Evolutionary conservation across 2,888 invertebrate species (phyloP).

Genomic region (Magallana nippona): DNA sequence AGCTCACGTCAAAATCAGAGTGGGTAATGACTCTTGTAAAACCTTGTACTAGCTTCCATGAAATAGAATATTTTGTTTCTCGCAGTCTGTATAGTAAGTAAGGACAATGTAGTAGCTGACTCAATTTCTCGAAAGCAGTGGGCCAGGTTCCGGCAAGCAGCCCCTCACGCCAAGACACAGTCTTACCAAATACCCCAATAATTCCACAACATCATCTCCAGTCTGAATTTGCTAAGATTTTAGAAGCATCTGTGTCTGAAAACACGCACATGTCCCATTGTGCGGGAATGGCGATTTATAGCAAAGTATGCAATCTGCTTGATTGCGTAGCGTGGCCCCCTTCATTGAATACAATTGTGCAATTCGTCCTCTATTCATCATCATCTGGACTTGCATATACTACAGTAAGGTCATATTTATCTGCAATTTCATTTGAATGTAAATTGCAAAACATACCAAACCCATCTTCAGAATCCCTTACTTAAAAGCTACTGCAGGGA

Average conservation of each 20-base stretch:
- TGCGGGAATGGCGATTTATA: slow-evolving; percentile 4
- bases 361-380: neutral
- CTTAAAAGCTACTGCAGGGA: neutral
- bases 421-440: neutral
- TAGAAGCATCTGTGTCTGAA: slow-evolving; percentile 30
- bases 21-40: slow-evolving; percentile 30
- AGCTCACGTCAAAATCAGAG: slow-evolving; percentile 29
- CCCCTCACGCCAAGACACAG: slow-evolving; percentile 4
- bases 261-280: slow-evolving; percentile 18
- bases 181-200: neutral
- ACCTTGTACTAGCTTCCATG: slow-evolving; percentile 30
- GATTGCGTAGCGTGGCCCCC: neutral
- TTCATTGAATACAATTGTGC: neutral
- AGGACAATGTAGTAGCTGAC: slow-evolving; percentile 36
- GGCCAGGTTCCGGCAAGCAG: neutral
- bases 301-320: neutral
- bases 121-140: slow-evolving; percentile 26
- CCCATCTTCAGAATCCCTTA: neutral
- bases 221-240: neutral
- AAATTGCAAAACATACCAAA: neutral
- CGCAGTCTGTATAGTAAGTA: neutral
- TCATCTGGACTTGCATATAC: neutral
- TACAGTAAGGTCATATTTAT: neutral
- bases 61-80: slow-evolving; percentile 11
- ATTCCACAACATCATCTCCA: slow-evolving; percentile 11